Conservation (phyloP, 30 jellyfish, hydroid and myxozoan species). For the Chrysaora quinquecirrha region DNA sequence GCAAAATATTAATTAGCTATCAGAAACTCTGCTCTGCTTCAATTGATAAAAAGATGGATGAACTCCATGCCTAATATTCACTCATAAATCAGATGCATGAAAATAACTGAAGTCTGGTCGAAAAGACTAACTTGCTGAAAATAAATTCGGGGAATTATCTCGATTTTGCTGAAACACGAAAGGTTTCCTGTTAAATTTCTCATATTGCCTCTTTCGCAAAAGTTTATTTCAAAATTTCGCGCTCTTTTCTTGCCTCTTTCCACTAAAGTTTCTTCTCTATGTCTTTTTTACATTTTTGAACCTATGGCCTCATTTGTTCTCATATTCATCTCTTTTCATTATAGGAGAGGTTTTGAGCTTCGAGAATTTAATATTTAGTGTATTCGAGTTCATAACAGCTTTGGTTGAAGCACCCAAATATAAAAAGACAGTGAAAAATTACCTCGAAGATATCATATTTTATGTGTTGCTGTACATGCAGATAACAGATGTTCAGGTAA, state of each 20-base stretch:
- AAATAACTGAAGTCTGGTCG: no score
- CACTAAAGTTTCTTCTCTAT: background rate
- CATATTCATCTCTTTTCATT: no score
- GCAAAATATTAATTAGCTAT: no score
- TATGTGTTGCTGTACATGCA: conserved; percentile 90
- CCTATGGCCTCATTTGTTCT: background rate
- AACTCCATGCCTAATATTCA: no score
- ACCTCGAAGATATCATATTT: conserved; percentile 83
- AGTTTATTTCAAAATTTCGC: background rate
- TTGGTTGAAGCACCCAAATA: conserved; percentile 81
- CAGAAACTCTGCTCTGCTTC: no score
- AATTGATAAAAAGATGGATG: no score
- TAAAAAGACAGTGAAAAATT: conserved; percentile 69
- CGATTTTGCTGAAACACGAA: no score
- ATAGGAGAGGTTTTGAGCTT: conserved; percentile 89
- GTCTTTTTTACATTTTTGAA: background rate
- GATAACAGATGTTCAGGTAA: conserved; percentile 92
- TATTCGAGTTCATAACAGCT: conserved; percentile 90
- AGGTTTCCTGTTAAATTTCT: background rate
- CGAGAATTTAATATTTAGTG: conserved; percentile 83
- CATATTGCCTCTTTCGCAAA: background rate
- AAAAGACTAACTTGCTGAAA: no score
- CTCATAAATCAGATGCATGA: no score
- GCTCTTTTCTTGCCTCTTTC: background rate
- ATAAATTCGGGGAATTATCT: no score